A percentile compares a stretch with the other conserved stretches of the same genome.
These are phyloP conservation scores for Zaprionus taronus DNA, from an alignment of 1,140 invertebrate species.

Conservation along the genomic window DNA sequence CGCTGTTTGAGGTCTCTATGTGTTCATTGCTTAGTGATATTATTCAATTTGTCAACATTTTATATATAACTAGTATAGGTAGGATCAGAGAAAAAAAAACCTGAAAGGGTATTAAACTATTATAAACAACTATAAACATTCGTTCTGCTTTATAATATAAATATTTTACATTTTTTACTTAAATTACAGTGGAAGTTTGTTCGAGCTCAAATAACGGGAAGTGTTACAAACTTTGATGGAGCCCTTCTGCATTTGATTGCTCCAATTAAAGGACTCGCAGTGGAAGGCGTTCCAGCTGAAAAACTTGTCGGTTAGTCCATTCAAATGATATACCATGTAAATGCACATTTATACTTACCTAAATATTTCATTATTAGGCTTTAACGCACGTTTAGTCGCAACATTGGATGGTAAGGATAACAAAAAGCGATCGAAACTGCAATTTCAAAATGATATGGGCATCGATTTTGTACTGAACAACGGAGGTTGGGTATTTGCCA, in stretches of 20 bases:
- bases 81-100: too few species aligned
- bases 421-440: constrained; percentile 86
- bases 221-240: constrained; percentile 65
- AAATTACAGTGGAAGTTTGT: constrained; percentile 64
- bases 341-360: not conserved
- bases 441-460: constrained; percentile 86
- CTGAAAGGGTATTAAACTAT: too few species aligned
- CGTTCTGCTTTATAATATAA: not conserved
- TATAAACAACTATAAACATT: too few species aligned
- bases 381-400: constrained; percentile 85
- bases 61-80: too few species aligned
- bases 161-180: not conserved
- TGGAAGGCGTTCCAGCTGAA: constrained; percentile 69
- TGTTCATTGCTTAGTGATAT: too few species aligned
- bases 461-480: constrained; percentile 83
- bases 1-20: too few species aligned
- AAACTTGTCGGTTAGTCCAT: constrained; percentile 69
- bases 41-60: too few species aligned
- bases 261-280: constrained; percentile 69
- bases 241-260: constrained; percentile 72
- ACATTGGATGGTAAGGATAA: constrained; percentile 86
- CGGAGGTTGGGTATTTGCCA: constrained; percentile 78
- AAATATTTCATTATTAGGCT: constrained; percentile 53
- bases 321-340: not conserved
- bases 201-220: constrained; percentile 62